Base-by-base conservation (phyloP, 2,888 invertebrate species). In the Acleris holmiana region DNA sequence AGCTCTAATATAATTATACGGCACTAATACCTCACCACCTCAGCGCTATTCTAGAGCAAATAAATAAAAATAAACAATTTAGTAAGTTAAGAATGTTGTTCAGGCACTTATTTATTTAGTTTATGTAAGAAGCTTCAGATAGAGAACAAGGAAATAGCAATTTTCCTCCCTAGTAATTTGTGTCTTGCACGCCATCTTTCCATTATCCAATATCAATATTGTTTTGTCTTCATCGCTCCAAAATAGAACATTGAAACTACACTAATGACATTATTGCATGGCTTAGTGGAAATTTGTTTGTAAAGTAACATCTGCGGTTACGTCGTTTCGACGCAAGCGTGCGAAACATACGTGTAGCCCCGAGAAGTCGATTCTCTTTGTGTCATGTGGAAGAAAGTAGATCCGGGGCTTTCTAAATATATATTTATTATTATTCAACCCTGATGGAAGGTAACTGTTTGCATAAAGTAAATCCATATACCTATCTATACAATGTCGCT, bases 121-220 rank as follows among this genome's bases (percentile, higher is more conserved):
- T 79, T 76, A 78, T 78, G 75, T 78, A 84, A 80, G 82, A 76
- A 84, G 76, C 80, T 79, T 73, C 72, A 84, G 82, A 84, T 82
- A 84, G 82, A 80, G 80, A 85, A 85, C 76, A 76, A 82, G 87
- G 87, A 88, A 89, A 88, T 85, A 79, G 86, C 87, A 86, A 85
- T 87, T 88, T 89, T 85, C 85, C 82, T 82, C 75, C 71, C 71
- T 75, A 75, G 83, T 89, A 89, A 89, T 88, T 84, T 82, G 80
- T 84, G 82, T 78, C 75, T 76, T 78, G 80, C 90, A 91, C 90
- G 91, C 89, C 76, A 91, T 88, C 87, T 89, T 88, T 88, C 88
- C 89, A 91, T 91, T 89, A 91, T 84, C 85, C 82, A 89, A 88
- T 89, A 90, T 88, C 89, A 91, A 90, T 90, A 91, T 88, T 89